Percentiles rank a stretch among this genome's conserved stretches.
phyloP scores from a whole-genome alignment of 1,140 invertebrate species.

The Drosophila arizonae region DNA sequence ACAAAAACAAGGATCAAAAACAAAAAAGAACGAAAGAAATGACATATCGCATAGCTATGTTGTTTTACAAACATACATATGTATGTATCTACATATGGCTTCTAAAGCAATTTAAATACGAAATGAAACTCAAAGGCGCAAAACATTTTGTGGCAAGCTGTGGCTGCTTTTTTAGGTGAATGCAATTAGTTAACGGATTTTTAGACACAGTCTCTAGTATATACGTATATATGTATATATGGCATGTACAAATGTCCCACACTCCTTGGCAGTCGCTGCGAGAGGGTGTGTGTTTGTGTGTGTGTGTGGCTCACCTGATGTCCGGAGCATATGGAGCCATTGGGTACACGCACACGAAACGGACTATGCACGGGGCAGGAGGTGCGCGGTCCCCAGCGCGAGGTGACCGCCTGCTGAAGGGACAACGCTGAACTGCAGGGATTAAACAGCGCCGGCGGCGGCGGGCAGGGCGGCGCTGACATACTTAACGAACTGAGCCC shows the following conservation, averaged over 20 bases:
- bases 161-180: slow-evolving; percentile 41
- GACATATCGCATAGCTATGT: slow-evolving; percentile 8
- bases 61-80: slow-evolving; percentile 20
- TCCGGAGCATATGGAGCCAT: slow-evolving; percentile 84
- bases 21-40: background rate
- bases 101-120: slow-evolving; percentile 55
- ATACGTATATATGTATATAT: background rate
- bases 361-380: slow-evolving; percentile 87
- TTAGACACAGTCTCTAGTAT: slow-evolving; percentile 48
- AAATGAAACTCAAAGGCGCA: slow-evolving; percentile 69
- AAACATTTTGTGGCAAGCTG: slow-evolving; percentile 78
- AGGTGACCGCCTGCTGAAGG: slow-evolving; percentile 65
- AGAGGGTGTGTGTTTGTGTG: background rate
- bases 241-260: background rate
- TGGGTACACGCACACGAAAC: slow-evolving; percentile 85
- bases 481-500: slow-evolving; percentile 73
- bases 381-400: slow-evolving; percentile 82
- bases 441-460: slow-evolving; percentile 81
- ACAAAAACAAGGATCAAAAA: too few species aligned
- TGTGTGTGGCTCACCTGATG: slow-evolving; percentile 83
- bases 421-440: slow-evolving; percentile 81
- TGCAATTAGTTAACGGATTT: slow-evolving; percentile 77
- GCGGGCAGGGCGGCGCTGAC: slow-evolving; percentile 70
- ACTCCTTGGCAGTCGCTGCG: slow-evolving; percentile 19
- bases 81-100: slow-evolving; percentile 41